Evolutionary conservation across 1,140 invertebrate genomes (phyloP).

Genomic region (Epicauta chinensis): DNA sequence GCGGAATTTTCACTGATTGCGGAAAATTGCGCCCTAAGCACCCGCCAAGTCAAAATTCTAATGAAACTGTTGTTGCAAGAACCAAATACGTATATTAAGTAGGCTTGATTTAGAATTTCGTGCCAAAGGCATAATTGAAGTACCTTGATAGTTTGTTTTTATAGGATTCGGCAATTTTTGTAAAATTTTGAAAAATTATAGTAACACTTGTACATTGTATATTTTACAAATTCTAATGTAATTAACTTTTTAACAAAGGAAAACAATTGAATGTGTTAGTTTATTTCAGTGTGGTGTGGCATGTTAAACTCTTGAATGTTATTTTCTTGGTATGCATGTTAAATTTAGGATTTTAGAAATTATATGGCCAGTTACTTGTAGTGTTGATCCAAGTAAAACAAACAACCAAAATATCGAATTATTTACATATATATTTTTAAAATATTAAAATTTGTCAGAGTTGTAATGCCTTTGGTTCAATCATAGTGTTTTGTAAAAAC

Average conservation of each 20-base stretch:
- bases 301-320: slow-evolving; percentile 16
- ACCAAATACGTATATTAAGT: slow-evolving; percentile 14
- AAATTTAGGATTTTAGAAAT: slow-evolving; percentile 11
- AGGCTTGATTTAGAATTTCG: slow-evolving; percentile 15
- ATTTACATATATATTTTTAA: too few species aligned
- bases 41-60: neutral
- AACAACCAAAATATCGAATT: too few species aligned
- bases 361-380: slow-evolving; percentile 15
- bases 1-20: neutral
- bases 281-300: slow-evolving; percentile 15
- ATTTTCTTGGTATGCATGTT: slow-evolving; percentile 16
- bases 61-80: slow-evolving; percentile 7
- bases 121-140: slow-evolving; percentile 17
- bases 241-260: slow-evolving; percentile 13
- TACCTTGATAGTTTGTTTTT: slow-evolving; percentile 13
- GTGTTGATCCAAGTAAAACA: neutral
- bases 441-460: too few species aligned
- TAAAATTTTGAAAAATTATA: slow-evolving; percentile 7
- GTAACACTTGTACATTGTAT: slow-evolving; percentile 11
- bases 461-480: slow-evolving; percentile 10
- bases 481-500: neutral
- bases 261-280: slow-evolving; percentile 9
- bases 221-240: slow-evolving; percentile 15
- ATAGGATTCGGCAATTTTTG: neutral
- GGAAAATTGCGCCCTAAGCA: too few species aligned